Conservation (phyloP, 2,888 invertebrate genomes). For the Noctua comes region DNA sequence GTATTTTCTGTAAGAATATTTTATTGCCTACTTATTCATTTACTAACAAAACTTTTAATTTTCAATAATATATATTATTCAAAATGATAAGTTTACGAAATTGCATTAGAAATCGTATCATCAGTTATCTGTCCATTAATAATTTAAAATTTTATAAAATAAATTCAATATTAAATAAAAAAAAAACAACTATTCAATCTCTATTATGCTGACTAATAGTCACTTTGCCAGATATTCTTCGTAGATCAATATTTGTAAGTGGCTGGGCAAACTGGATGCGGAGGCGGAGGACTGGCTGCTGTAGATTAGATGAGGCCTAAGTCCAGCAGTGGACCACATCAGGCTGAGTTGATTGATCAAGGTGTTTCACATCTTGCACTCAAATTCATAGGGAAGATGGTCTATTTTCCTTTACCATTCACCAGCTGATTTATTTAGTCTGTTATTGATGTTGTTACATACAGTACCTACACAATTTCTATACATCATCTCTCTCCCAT, state of each 20-base stretch:
- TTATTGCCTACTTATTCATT: too few relatives aligned
- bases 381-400: neutral
- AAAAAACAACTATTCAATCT: too few relatives aligned
- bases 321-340: neutral
- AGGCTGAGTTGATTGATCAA: neutral
- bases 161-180: too few relatives aligned
- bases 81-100: too few relatives aligned
- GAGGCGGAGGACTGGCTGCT: too few relatives aligned
- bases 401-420: neutral
- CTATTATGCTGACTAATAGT: neutral
- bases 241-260: neutral
- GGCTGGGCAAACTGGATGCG: neutral
- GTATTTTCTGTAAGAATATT: neutral
- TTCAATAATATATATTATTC: too few relatives aligned
- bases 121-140: too few relatives aligned
- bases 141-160: too few relatives aligned
- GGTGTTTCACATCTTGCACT: neutral
- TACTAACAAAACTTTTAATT: too few relatives aligned
- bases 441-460: neutral
- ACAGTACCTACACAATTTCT: neutral
- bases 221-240: neutral
- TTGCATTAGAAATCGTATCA: too few relatives aligned
- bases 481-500: conserved; percentile 26
- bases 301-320: neutral
- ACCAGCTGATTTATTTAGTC: neutral